Percentiles rank a stretch among this genome's conserved stretches.
phyloP scores from a whole-genome alignment of 2,888 invertebrate genomes.

The Andrena bicolor region DNA sequence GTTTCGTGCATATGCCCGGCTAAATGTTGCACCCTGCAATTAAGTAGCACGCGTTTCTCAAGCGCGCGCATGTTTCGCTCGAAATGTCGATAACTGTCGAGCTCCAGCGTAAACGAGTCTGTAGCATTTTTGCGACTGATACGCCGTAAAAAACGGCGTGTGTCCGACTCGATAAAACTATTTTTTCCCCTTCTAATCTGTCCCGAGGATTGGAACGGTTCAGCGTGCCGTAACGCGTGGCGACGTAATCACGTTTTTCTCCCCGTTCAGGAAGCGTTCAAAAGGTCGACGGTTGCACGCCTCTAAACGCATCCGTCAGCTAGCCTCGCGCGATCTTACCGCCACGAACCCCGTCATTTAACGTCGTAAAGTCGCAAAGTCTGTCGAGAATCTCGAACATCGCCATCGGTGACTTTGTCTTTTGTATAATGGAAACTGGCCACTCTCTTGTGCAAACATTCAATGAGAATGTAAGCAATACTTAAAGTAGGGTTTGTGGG shows the following conservation, averaged over 20 bases:
- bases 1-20: neutral
- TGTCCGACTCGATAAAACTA: conserved; percentile 27
- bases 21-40: conserved; percentile 9
- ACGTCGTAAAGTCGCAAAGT: neutral
- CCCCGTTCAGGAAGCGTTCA: conserved; percentile 54
- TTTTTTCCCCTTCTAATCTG: conserved; percentile 18
- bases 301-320: conserved; percentile 27
- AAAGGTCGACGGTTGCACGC: conserved; percentile 56
- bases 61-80: conserved; percentile 16
- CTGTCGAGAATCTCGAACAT: neutral
- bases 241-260: conserved; percentile 57
- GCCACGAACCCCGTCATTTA: neutral
- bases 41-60: conserved; percentile 33
- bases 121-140: conserved; percentile 12
- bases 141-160: conserved; percentile 1
- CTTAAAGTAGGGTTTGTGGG: neutral
- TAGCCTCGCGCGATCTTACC: neutral
- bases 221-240: conserved; percentile 37
- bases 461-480: neutral
- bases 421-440: neutral
- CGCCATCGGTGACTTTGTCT: neutral
- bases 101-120: conserved; percentile 20
- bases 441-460: neutral
- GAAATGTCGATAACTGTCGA: conserved; percentile 33
- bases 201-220: conserved; percentile 24